These are phyloP conservation scores for Cylloceria caligata DNA, from an alignment of 2,888 invertebrate genomes.

Conservation along the genomic window DNA sequence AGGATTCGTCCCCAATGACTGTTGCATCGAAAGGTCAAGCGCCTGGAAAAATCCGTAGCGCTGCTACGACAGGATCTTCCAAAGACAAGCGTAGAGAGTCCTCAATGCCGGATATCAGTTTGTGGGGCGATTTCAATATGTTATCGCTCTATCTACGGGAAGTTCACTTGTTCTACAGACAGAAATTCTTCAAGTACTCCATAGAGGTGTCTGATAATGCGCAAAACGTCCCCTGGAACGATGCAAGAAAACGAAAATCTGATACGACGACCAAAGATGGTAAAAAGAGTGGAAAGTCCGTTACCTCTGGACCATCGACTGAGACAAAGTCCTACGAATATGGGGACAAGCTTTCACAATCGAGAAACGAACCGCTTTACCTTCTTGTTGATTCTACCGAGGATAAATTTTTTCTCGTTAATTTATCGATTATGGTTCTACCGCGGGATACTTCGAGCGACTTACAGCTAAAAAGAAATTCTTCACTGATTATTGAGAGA, in stretches of 20 bases:
- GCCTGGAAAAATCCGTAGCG: background rate
- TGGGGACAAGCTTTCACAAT: conserved; percentile 48
- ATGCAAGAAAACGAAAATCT: conserved; percentile 27
- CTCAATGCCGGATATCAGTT: conserved; percentile 55
- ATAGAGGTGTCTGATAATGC: conserved; percentile 58
- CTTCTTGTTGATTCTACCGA: conserved; percentile 74
- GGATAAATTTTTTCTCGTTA: conserved; percentile 73
- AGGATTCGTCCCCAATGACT: conserved; percentile 2
- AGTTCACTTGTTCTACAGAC: conserved; percentile 73
- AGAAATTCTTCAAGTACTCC: conserved; percentile 71
- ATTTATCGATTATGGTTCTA: conserved; percentile 58
- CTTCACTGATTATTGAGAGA: conserved; percentile 68
- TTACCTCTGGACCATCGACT: background rate
- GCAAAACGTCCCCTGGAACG: background rate
- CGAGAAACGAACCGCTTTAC: conserved; percentile 74
- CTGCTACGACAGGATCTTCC: background rate
- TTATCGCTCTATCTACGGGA: conserved; percentile 69
- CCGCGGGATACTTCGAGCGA: background rate
- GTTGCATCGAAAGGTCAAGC: background rate
- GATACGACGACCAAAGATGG: conserved; percentile 30
- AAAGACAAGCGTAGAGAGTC: conserved; percentile 14
- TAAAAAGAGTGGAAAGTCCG: conserved; percentile 36
- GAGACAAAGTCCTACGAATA: conserved; percentile 38
- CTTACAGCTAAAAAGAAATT: conserved; percentile 8
- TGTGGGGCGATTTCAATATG: conserved; percentile 77